Conservation (phyloP, 2,113 vertebrate genomes). For the Arenaria interpres region DNA sequence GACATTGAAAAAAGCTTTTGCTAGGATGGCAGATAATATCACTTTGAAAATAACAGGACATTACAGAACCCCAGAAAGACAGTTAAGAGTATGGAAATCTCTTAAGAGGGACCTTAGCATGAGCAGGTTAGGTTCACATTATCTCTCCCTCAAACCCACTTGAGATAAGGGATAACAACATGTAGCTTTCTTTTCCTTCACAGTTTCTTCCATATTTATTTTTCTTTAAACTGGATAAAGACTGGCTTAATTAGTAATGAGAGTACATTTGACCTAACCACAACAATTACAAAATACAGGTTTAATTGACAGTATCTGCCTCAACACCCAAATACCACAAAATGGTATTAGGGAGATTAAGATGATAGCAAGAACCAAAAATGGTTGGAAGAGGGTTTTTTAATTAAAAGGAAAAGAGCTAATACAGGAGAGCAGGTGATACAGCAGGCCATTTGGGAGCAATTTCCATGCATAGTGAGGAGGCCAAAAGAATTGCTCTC, state of each 20-base stretch:
- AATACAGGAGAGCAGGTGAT: not conserved
- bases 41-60: not conserved
- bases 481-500: not conserved
- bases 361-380: not conserved
- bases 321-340: not conserved
- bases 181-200: not conserved
- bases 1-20: not conserved
- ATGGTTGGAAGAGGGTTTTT: not conserved
- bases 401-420: not conserved
- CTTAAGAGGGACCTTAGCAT: not conserved
- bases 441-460: not conserved
- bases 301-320: not conserved
- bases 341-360: not conserved
- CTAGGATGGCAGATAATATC: not conserved
- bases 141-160: not conserved
- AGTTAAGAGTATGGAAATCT: not conserved
- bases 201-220: not conserved
- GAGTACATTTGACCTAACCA: not conserved
- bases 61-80: not conserved
- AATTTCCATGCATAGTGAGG: not conserved
- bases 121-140: not conserved
- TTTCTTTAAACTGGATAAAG: not conserved
- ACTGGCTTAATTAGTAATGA: not conserved
- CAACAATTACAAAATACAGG: not conserved
- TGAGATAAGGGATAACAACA: not conserved